phyloP scores from a whole-genome alignment of 2,888 invertebrate genomes.

The Scaptomyza reducta region DNA sequence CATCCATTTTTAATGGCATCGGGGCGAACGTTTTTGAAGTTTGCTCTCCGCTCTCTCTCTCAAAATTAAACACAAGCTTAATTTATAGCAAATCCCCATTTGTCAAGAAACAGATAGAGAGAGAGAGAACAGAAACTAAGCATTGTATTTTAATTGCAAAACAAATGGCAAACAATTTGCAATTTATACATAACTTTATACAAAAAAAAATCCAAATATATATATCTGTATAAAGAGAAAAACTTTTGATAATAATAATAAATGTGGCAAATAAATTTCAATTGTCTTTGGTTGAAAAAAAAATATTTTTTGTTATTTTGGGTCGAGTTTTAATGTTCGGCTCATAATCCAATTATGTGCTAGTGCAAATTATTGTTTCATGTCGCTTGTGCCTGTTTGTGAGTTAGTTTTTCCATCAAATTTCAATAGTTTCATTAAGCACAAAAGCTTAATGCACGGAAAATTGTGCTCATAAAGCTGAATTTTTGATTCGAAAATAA shows the following conservation, averaged over 20 bases:
- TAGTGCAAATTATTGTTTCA: conserved; percentile 39
- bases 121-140: not conserved
- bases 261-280: conserved; percentile 41
- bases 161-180: conserved; percentile 46
- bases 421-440: not conserved
- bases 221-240: not conserved
- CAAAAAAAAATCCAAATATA: conserved; percentile 16
- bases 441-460: no score
- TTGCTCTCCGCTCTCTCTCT: conserved; percentile 12
- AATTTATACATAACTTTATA: conserved; percentile 59
- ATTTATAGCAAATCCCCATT: not conserved
- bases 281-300: conserved; percentile 29
- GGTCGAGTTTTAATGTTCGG: conserved; percentile 13
- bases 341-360: conserved; percentile 38
- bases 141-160: conserved; percentile 41
- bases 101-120: not conserved
- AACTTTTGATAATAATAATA: conserved; percentile 17
- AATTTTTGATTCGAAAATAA: no score
- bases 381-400: not conserved
- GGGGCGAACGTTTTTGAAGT: conserved; percentile 41
- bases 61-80: conserved; percentile 29
- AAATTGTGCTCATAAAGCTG: no score
- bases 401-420: conserved; percentile 9
- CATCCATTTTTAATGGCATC: conserved; percentile 69
- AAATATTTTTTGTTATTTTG: not conserved